Conservation (phyloP, 2,888 invertebrate species). For the Mimumesa dahlbomi region DNA sequence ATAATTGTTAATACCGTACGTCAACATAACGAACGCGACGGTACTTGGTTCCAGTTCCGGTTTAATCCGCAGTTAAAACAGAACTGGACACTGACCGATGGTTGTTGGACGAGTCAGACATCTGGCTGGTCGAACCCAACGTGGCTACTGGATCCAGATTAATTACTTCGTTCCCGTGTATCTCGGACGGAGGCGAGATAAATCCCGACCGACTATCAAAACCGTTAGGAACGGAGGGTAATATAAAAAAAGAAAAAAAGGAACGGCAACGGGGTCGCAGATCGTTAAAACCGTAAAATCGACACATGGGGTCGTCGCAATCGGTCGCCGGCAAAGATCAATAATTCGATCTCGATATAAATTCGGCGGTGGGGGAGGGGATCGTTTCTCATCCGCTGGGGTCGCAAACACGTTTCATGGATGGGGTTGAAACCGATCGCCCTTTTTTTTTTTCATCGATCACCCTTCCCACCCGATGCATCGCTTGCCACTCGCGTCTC, state of each 20-base stretch:
- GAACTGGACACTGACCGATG: slow-evolving; percentile 76
- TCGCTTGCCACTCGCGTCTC: slow-evolving; percentile 66
- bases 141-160: slow-evolving; percentile 62
- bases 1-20: slow-evolving; percentile 62
- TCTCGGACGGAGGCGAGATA: slow-evolving; percentile 52
- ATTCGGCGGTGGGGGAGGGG: slow-evolving; percentile 70
- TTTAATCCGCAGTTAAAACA: slow-evolving; percentile 77
- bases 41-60: slow-evolving; percentile 63
- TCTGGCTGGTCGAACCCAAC: slow-evolving; percentile 67
- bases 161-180: slow-evolving; percentile 63
- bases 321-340: slow-evolving; percentile 74
- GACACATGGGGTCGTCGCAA: slow-evolving; percentile 67
- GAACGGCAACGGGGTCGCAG: slow-evolving; percentile 42
- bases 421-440: slow-evolving; percentile 75
- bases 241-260: slow-evolving; percentile 25
- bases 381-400: slow-evolving; percentile 70
- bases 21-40: slow-evolving; percentile 59
- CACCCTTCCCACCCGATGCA: slow-evolving; percentile 65
- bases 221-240: slow-evolving; percentile 33
- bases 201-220: slow-evolving; percentile 49
- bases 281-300: slow-evolving; percentile 75
- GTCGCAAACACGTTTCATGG: slow-evolving; percentile 62
- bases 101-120: slow-evolving; percentile 65
- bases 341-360: slow-evolving; percentile 78
- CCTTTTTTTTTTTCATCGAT: slow-evolving; percentile 74